Base-by-base conservation (phyloP, 2,888 invertebrate genomes). In the Drosophila nr. perissopoda region DNA sequence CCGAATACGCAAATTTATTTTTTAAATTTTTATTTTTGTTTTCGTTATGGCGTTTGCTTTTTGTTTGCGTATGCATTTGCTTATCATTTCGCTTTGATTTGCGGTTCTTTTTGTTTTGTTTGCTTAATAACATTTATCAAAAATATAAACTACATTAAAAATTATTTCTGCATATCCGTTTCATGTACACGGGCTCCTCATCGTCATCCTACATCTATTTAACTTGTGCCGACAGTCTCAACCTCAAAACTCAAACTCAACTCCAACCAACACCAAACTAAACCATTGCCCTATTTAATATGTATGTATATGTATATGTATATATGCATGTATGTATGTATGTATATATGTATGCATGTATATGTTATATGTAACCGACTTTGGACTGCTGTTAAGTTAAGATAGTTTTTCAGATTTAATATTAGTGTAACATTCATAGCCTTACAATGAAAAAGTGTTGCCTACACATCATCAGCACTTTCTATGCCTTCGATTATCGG, bases 81-180 rank as follows among this genome's bases (percentile, higher is more conserved):
- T 73, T 73, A 42, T 78, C 63, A 59, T 66, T 61, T 65, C 51
- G 52, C 60, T 75, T 81, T 76, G 66, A 76, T 69, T 76, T 72
- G 72, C 59, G 66, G 45, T 69, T 67, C 40, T 64, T 65, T 60
- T 27, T 42, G 33, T 33, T 57, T 52, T 60, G 68, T 52, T 42
- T 67, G 68, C 59, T 79, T 90, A 91, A 91, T 91, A 91, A 91
- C 91, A 90, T 91, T 91, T 91, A 91, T 91, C 91, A 91, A 91
- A 91, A 91, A 91, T 91, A 91, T 91, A 91, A 90, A 91, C 90
- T 90, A 91, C 90, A 84, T 82, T 87, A 78, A 86, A 89, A 89
- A 82, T 85, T 69, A 89, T 81, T 79, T 76, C 56, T 67, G 63
- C 69, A 58, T 51, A 48, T 56, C 66, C 73, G 16, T 33, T 45